Conservation (phyloP, 2,797 vertebrate genomes). For the Enteromius radiatus region DNA sequence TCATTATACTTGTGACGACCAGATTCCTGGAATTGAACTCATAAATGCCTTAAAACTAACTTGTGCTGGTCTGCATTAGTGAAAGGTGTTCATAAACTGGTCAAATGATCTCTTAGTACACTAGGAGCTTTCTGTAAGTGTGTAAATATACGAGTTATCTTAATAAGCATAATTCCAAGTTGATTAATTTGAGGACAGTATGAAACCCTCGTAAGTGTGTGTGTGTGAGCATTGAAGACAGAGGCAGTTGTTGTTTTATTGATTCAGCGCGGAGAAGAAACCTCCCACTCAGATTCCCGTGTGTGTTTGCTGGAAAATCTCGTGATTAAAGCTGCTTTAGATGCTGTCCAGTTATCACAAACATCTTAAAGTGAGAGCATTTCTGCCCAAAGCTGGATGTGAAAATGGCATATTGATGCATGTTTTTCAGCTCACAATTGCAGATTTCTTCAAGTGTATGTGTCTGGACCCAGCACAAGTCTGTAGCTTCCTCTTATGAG, state of each 20-base stretch:
- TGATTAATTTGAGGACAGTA: not conserved
- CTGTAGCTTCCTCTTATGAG: not conserved
- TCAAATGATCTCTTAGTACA: not conserved
- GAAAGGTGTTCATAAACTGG: not conserved
- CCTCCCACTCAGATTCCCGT: slow-evolving; percentile 26
- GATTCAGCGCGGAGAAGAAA: slow-evolving; percentile 28
- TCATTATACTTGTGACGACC: slow-evolving; percentile 11
- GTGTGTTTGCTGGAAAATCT: slow-evolving; percentile 28
- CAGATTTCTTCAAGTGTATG: not conserved
- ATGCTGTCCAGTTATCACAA: slow-evolving; percentile 3
- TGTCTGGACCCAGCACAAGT: not conserved
- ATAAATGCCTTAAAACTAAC: not conserved
- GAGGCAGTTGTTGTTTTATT: slow-evolving; percentile 52
- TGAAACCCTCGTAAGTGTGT: not conserved
- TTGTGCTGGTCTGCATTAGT: not conserved
- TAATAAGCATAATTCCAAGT: not conserved
- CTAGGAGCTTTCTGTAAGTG: not conserved
- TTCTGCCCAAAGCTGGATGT: not conserved
- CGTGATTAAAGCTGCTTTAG: slow-evolving; percentile 33
- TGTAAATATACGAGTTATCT: not conserved
- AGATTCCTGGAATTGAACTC: slow-evolving; percentile 8
- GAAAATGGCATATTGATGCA: not conserved
- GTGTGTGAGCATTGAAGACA: slow-evolving; percentile 54
- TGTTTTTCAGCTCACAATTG: not conserved
- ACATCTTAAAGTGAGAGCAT: not conserved